phyloP scores from a whole-genome alignment of 2,888 invertebrate genomes.

The Netelia melanura region DNA sequence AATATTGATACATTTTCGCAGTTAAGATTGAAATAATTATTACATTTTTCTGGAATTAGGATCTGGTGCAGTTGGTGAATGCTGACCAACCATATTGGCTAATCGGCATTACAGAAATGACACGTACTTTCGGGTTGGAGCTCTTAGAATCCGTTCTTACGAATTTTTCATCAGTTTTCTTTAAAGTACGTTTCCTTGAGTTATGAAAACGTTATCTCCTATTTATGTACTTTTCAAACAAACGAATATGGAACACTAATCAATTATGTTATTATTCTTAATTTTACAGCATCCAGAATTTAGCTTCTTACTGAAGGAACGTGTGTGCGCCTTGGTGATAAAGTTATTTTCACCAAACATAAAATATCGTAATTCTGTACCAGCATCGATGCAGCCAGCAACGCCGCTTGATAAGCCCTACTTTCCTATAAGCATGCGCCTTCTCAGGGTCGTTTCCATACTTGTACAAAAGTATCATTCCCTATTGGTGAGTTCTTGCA shows the following conservation, averaged over 20 bases:
- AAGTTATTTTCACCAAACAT: conserved; percentile 99
- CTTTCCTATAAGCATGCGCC: conserved; percentile 98
- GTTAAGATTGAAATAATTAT: conserved; percentile 8
- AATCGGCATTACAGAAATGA: conserved; percentile 98
- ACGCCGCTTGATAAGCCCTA: conserved; percentile 94
- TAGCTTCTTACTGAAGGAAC: conserved; percentile 96
- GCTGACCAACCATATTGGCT: conserved; percentile 98
- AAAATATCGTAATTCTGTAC: conserved; percentile 92
- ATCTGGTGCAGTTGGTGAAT: conserved; percentile 98
- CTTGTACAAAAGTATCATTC: conserved; percentile 97
- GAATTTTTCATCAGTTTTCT: conserved; percentile 94
- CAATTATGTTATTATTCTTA: neutral
- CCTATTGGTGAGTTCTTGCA: conserved; percentile 89
- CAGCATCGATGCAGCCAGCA: conserved; percentile 88
- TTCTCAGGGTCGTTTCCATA: conserved; percentile 96
- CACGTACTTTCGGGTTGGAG: conserved; percentile 98
- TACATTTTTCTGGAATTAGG: conserved; percentile 86
- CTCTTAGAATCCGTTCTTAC: conserved; percentile 96
- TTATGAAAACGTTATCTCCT: too few species aligned
- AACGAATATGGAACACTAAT: too few species aligned
- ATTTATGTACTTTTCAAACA: too few species aligned
- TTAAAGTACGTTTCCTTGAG: conserved; percentile 87
- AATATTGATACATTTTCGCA: conserved; percentile 1
- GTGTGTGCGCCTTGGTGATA: conserved; percentile 99
- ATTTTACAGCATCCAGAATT: conserved; percentile 95